Evolutionary conservation across 2,888 invertebrate species (phyloP).

Genomic region (Serripes groenlandicus): DNA sequence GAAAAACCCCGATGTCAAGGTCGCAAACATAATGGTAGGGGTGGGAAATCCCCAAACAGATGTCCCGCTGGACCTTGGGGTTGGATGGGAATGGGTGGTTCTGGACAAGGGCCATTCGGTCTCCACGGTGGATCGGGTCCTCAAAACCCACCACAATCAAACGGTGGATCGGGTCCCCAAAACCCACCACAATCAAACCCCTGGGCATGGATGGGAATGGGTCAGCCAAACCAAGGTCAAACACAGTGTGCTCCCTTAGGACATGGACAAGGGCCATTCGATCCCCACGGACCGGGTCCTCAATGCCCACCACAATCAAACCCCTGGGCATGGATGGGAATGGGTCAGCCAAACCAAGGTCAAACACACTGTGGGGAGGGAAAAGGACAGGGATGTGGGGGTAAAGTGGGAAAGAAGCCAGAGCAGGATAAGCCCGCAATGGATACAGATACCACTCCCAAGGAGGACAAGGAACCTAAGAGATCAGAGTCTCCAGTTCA

Average conservation of each 20-base stretch:
- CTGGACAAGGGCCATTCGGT: no score
- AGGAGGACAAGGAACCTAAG: not conserved
- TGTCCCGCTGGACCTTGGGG: slow-evolving; percentile 49
- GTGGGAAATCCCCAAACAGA: slow-evolving; percentile 18
- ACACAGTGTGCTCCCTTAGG: no score
- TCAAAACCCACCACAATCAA: no score
- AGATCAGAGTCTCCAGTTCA: slow-evolving; percentile 25
- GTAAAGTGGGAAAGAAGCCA: not conserved
- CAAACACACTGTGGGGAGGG: slow-evolving; percentile 23
- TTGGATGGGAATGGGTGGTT: slow-evolving; percentile 52
- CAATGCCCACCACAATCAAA: not conserved
- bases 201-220: no score
- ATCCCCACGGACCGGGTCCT: not conserved
- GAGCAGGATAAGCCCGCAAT: not conserved
- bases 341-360: not conserved
- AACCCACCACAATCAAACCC: no score
- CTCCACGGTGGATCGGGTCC: no score
- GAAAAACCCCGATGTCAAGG: slow-evolving; percentile 39
- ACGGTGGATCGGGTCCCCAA: no score
- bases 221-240: no score
- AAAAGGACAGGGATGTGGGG: slow-evolving; percentile 21
- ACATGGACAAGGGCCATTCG: not conserved
- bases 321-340: slow-evolving; percentile 22
- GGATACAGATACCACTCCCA: slow-evolving; percentile 2
- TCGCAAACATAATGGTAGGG: slow-evolving; percentile 36